These are phyloP conservation scores for Druceiella hillmani DNA, from an alignment of 2,888 invertebrate genomes.

Conservation along the genomic window DNA sequence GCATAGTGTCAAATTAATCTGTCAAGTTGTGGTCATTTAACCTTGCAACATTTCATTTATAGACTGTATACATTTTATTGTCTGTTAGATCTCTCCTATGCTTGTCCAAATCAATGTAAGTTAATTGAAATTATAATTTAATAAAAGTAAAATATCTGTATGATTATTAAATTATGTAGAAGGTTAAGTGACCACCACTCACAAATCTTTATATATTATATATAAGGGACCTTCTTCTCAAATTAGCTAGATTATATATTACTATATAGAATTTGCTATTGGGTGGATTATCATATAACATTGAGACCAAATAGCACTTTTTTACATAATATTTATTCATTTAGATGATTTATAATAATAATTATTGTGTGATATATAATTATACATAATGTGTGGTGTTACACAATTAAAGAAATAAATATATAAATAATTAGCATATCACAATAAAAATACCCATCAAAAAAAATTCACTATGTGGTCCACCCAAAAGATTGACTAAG, in stretches of 20 bases:
- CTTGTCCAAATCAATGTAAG: too few relatives aligned
- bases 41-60: too few relatives aligned
- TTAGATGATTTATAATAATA: conserved; percentile 36
- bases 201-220: too few relatives aligned
- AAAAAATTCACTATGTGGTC: conserved; percentile 38
- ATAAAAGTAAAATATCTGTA: too few relatives aligned
- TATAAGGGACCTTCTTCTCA: conserved; percentile 54
- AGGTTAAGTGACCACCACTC: too few relatives aligned
- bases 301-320: conserved; percentile 49
- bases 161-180: too few relatives aligned
- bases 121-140: too few relatives aligned
- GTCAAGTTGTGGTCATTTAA: too few relatives aligned
- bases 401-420: conserved; percentile 34
- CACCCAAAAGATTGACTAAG: conserved; percentile 38
- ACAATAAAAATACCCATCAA: conserved; percentile 32
- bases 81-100: too few relatives aligned
- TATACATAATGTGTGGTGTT: too few relatives aligned
- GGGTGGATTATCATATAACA: conserved; percentile 41
- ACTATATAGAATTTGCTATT: conserved; percentile 45
- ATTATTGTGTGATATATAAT: conserved; percentile 38
- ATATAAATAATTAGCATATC: conserved; percentile 49
- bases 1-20: too few relatives aligned
- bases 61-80: too few relatives aligned
- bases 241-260: conserved; percentile 52
- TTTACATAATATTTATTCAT: conserved; percentile 44